These are phyloP conservation scores for Cataglyphis altisquamis DNA, from an alignment of 2,888 invertebrate genomes.

Conservation along the genomic window DNA sequence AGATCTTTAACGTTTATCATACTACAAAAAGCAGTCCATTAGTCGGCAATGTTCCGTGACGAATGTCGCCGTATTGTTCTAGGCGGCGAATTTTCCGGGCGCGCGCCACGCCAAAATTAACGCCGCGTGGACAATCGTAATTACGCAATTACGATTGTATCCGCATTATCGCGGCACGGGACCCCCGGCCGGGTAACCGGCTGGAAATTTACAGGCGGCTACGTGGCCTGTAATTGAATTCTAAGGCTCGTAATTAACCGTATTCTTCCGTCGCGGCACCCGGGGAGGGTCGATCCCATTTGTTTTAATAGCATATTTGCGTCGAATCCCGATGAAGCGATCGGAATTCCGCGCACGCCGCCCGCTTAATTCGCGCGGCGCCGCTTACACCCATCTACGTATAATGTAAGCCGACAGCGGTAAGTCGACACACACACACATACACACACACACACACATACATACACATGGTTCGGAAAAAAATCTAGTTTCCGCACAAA, in stretches of 20 bases:
- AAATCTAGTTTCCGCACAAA: slow-evolving; percentile 16
- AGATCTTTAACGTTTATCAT: slow-evolving; percentile 1
- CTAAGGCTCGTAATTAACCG: slow-evolving; percentile 57
- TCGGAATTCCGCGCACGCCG: slow-evolving; percentile 52
- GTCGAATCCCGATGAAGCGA: slow-evolving; percentile 56
- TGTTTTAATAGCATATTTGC: slow-evolving; percentile 58
- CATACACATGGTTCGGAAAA: not conserved
- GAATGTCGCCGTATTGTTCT: slow-evolving; percentile 47
- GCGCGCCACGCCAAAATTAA: slow-evolving; percentile 46
- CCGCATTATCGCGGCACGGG: slow-evolving; percentile 39
- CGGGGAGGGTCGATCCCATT: slow-evolving; percentile 50
- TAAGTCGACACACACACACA: not conserved
- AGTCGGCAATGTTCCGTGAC: slow-evolving; percentile 39
- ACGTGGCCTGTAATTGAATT: slow-evolving; percentile 56
- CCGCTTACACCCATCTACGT: not conserved
- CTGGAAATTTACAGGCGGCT: slow-evolving; percentile 54
- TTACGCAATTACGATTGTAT: slow-evolving; percentile 55
- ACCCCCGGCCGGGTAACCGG: slow-evolving; percentile 44
- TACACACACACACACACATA: too few species aligned
- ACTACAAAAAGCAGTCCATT: slow-evolving; percentile 8
- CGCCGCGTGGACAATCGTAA: slow-evolving; percentile 27
- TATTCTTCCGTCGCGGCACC: slow-evolving; percentile 49
- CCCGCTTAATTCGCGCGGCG: slow-evolving; percentile 43
- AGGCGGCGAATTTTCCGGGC: slow-evolving; percentile 36
- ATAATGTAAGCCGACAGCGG: slow-evolving; percentile 5